Conservation (phyloP, 2,888 invertebrate species). For the Ptychoptera contaminata region DNA sequence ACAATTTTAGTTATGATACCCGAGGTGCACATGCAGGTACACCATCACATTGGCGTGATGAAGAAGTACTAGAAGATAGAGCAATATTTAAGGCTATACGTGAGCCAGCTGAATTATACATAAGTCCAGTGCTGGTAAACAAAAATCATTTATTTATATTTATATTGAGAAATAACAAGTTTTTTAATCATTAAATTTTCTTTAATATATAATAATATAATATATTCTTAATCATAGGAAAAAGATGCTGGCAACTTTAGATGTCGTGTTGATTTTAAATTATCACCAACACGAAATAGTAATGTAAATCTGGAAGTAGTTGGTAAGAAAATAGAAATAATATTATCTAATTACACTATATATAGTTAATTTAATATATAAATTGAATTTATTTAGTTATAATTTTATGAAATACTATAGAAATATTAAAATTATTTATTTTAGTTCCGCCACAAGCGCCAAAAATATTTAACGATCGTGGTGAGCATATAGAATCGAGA, state of each 20-base stretch:
- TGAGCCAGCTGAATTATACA: conserved; percentile 42
- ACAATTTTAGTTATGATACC: conserved; percentile 45
- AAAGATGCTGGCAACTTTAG: conserved; percentile 57
- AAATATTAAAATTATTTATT: no score
- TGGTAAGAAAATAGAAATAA: conserved; percentile 50
- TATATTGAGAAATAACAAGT: no score
- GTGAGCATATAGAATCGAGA: conserved; percentile 38
- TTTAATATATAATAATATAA: background rate
- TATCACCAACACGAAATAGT: conserved; percentile 59
- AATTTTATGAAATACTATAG: no score
- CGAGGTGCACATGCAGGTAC: conserved; percentile 39
- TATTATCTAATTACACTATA: no score
- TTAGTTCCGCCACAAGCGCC: conserved; percentile 55
- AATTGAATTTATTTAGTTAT: no score
- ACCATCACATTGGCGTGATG: conserved; percentile 45
- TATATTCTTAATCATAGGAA: conserved; percentile 28
- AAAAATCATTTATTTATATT: background rate
- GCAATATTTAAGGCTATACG: conserved; percentile 41
- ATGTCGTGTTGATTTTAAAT: conserved; percentile 63
- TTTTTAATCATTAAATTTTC: background rate
- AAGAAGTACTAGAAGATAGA: conserved; percentile 41
- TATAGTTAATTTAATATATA: no score
- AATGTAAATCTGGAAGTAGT: conserved; percentile 63
- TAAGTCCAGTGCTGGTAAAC: conserved; percentile 39
- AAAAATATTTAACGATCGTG: conserved; percentile 50